Conservation (phyloP, 1,140 invertebrate genomes). For the Saccostrea cuccullata region DNA sequence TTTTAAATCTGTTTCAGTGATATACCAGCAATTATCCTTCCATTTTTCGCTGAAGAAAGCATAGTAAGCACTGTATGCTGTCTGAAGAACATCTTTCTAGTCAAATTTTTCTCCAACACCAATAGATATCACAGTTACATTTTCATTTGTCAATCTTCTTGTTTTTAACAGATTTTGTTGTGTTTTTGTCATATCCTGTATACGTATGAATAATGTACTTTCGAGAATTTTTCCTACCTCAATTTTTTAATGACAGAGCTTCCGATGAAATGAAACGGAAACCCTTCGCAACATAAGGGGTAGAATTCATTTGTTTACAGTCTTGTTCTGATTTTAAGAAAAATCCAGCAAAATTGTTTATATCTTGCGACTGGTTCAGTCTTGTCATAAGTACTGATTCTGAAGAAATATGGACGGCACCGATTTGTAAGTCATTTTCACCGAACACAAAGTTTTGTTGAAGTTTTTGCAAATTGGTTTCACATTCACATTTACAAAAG, state of each 20-base stretch:
- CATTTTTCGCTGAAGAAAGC: neutral
- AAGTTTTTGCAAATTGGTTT: neutral
- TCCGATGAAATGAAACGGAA: neutral
- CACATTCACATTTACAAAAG: neutral
- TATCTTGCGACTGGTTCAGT: neutral
- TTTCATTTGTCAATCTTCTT: neutral
- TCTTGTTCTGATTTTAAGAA: neutral
- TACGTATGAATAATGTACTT: constrained; percentile 4
- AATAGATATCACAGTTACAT: constrained; percentile 1
- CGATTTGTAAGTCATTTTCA: neutral
- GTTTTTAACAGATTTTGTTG: neutral
- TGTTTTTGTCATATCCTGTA: neutral
- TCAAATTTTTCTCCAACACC: neutral
- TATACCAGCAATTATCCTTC: neutral
- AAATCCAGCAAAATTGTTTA: neutral
- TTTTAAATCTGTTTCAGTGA: neutral
- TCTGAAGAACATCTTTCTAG: neutral
- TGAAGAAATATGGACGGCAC: neutral
- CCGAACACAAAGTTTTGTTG: neutral
- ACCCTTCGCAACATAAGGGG: neutral
- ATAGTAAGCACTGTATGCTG: neutral
- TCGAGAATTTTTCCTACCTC: neutral
- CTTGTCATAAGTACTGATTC: neutral
- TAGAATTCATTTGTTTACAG: neutral
- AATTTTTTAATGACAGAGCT: neutral